Conservation (phyloP, 2,888 invertebrate species). For the Dilophus febrilis region DNA sequence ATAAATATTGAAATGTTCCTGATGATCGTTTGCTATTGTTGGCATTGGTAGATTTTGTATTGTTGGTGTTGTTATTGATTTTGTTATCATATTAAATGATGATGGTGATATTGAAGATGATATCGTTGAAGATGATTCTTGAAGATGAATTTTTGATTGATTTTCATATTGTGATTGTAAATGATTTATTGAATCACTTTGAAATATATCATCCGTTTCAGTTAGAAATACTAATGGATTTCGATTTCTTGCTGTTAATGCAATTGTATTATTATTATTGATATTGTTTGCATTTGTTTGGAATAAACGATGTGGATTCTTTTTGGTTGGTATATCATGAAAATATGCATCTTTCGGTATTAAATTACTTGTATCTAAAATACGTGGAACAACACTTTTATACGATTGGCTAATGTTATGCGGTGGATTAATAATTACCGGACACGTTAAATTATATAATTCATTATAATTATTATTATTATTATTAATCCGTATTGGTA, state of each 20-base stretch:
- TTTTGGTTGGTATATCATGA: constrained; percentile 38
- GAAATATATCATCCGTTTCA: not conserved
- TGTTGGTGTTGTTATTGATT: too few relatives aligned
- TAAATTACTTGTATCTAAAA: constrained; percentile 19
- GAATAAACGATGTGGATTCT: constrained; percentile 12
- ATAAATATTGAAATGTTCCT: not conserved
- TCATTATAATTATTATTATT: too few relatives aligned
- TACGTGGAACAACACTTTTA: constrained; percentile 9
- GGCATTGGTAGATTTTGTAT: not conserved
- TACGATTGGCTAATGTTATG: constrained; percentile 1
- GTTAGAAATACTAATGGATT: constrained; percentile 10
- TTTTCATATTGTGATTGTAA: too few relatives aligned
- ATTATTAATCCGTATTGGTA: too few relatives aligned
- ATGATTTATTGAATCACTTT: too few relatives aligned
- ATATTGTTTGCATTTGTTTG: constrained; percentile 8
- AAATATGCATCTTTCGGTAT: constrained; percentile 45
- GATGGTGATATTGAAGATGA: too few relatives aligned
- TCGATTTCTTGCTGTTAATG: constrained; percentile 8
- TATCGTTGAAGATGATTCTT: too few relatives aligned
- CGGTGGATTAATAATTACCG: too few relatives aligned
- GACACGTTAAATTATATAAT: too few relatives aligned
- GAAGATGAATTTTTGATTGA: too few relatives aligned
- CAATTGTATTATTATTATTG: not conserved
- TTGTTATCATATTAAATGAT: too few relatives aligned
- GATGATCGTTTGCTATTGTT: not conserved